These are phyloP conservation scores for Xenopus petersii DNA, from an alignment of 2,797 vertebrate genomes.

Conservation along the genomic window DNA sequence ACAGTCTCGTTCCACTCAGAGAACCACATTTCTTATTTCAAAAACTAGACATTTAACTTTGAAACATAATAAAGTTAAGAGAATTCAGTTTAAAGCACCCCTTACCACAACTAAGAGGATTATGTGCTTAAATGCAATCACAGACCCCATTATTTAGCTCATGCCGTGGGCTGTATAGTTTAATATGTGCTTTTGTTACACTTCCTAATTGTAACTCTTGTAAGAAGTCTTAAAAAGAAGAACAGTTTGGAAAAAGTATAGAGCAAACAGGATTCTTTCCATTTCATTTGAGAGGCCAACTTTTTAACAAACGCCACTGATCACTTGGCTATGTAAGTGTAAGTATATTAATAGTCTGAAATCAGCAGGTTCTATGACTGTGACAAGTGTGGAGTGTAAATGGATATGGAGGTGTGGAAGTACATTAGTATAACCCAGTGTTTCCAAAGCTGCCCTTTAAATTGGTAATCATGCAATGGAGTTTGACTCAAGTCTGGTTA, in stretches of 20 bases:
- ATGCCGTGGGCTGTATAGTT: conserved; percentile 25
- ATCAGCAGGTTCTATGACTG: too few relatives aligned
- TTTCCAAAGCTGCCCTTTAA: too few relatives aligned
- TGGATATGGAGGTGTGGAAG: too few relatives aligned
- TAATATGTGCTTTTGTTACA: conserved; percentile 19
- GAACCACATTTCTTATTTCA: conserved; percentile 29
- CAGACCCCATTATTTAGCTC: conserved; percentile 27
- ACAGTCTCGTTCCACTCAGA: conserved; percentile 24
- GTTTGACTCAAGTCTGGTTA: too few relatives aligned
- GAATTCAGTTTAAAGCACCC: conserved; percentile 21
- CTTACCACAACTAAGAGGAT: conserved; percentile 35
- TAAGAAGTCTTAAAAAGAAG: background rate
- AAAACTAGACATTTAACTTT: conserved; percentile 40
- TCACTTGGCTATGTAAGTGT: too few relatives aligned
- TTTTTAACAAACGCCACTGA: too few relatives aligned
- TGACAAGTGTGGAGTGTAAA: too few relatives aligned
- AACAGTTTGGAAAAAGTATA: background rate
- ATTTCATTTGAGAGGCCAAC: too few relatives aligned
- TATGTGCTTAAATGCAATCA: conserved; percentile 32
- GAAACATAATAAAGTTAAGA: conserved; percentile 20
- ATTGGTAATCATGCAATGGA: too few relatives aligned
- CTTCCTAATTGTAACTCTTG: conserved; percentile 20
- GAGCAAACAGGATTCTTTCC: too few relatives aligned
- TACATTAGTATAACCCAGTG: too few relatives aligned
- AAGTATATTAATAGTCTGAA: too few relatives aligned